Evolutionary conservation across 2,888 invertebrate species (phyloP).

Genomic region (Choreutis nemorana): DNA sequence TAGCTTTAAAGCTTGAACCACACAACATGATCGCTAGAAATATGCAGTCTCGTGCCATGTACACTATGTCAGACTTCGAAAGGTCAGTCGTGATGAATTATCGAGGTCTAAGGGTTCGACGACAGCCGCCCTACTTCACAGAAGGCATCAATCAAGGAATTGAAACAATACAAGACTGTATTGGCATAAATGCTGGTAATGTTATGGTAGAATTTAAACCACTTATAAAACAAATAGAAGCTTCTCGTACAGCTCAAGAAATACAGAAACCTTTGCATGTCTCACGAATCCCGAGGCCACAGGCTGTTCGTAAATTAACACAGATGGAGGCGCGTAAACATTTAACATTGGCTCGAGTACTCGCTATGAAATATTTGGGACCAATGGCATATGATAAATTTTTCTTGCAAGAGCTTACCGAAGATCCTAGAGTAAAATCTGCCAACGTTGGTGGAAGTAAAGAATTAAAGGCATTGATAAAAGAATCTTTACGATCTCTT

Average conservation of each 20-base stretch:
- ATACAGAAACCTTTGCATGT: conserved; percentile 28
- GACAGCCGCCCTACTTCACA: conserved; percentile 48
- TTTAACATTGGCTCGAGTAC: conserved; percentile 40
- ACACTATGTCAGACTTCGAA: conserved; percentile 56
- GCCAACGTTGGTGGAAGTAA: conserved; percentile 41
- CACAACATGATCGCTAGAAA: conserved; percentile 47
- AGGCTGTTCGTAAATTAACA: conserved; percentile 35
- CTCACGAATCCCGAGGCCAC: conserved; percentile 41
- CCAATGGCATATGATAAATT: conserved; percentile 60
- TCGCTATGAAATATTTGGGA: conserved; percentile 57
- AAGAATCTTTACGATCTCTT: conserved; percentile 40
- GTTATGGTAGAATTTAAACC: conserved; percentile 52
- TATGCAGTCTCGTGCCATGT: conserved; percentile 54
- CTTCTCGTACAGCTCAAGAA: conserved; percentile 23
- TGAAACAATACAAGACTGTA: conserved; percentile 55
- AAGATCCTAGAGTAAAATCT: conserved; percentile 39
- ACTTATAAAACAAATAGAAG: conserved; percentile 43
- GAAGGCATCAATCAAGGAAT: conserved; percentile 56
- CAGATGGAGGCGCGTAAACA: conserved; percentile 50
- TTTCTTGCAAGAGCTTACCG: conserved; percentile 37
- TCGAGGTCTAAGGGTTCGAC: conserved; percentile 35
- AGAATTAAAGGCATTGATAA: conserved; percentile 26
- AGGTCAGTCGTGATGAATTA: conserved; percentile 52
- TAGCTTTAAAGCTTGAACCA: conserved; percentile 47
- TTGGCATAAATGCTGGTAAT: conserved; percentile 47